These are phyloP conservation scores for Sericinus montela DNA, from an alignment of 2,888 invertebrate genomes.

Conservation along the genomic window DNA sequence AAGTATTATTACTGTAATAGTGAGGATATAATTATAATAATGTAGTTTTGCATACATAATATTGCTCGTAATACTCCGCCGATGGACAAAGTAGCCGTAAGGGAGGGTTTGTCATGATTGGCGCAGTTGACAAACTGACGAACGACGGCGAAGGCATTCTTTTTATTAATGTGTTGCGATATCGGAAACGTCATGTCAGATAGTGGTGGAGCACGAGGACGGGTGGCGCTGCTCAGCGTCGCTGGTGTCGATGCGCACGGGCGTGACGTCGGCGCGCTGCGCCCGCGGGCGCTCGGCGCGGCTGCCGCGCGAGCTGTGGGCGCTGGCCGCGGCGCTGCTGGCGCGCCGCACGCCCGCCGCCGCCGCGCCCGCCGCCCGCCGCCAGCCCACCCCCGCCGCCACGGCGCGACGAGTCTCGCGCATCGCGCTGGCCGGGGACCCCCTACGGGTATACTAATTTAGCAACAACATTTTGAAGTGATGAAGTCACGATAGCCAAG, in stretches of 20 bases:
- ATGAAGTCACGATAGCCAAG: too few species aligned
- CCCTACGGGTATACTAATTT: slow-evolving; percentile 15
- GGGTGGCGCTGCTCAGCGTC: slow-evolving; percentile 35
- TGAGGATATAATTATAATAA: too few species aligned
- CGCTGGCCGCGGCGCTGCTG: slow-evolving; percentile 29
- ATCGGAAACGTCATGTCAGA: slow-evolving; percentile 26
- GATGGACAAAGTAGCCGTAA: too few species aligned
- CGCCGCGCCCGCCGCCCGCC: slow-evolving; percentile 22
- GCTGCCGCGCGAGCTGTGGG: slow-evolving; percentile 32
- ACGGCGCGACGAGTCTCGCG: slow-evolving; percentile 26
- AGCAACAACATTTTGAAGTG: too few species aligned
- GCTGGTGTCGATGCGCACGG: slow-evolving; percentile 43
- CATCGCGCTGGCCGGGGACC: slow-evolving; percentile 22
- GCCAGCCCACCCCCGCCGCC: slow-evolving; percentile 17
- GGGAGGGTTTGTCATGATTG: too few species aligned
- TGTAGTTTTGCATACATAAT: too few species aligned
- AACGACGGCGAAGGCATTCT: too few species aligned
- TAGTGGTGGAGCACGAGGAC: slow-evolving; percentile 40
- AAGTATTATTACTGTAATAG: too few species aligned
- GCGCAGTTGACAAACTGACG: too few species aligned
- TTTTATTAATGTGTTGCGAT: too few species aligned
- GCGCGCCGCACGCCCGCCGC: slow-evolving; percentile 24
- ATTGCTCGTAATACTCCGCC: too few species aligned
- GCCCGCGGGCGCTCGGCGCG: slow-evolving; percentile 26
- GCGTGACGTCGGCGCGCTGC: slow-evolving; percentile 46